phyloP scores from a whole-genome alignment of 2,797 vertebrate genomes.

The Leptodactylus fallax region DNA sequence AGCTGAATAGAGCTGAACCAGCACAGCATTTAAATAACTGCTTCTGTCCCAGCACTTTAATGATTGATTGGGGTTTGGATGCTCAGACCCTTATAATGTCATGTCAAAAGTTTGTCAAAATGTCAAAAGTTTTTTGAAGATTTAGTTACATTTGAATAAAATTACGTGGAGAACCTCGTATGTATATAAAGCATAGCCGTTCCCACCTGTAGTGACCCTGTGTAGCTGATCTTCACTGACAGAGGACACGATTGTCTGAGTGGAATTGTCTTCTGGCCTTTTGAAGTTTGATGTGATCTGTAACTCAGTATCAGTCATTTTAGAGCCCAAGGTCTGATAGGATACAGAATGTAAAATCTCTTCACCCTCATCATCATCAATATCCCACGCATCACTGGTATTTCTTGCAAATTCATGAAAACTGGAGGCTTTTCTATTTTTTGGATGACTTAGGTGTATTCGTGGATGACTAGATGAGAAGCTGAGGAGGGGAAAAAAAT shows the following conservation, averaged over 20 bases:
- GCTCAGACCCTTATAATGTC: too few species aligned
- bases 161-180: background rate
- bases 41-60: too few species aligned
- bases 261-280: slow-evolving; percentile 72
- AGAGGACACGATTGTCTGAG: slow-evolving; percentile 89
- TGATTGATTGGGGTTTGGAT: too few species aligned
- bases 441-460: slow-evolving; percentile 80
- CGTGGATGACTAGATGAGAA: slow-evolving; percentile 90
- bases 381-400: slow-evolving; percentile 98
- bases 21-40: too few species aligned
- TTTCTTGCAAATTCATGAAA: slow-evolving; percentile 96
- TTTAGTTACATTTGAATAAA: too few species aligned
- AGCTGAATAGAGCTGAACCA: too few species aligned
- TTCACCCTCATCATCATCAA: slow-evolving; percentile 90
- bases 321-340: slow-evolving; percentile 80
- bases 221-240: slow-evolving; percentile 89
- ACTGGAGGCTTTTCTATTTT: slow-evolving; percentile 92
- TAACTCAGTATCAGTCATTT: slow-evolving; percentile 75
- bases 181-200: background rate
- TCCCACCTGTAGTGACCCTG: slow-evolving; percentile 73
- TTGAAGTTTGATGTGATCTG: slow-evolving; percentile 77
- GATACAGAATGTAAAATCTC: slow-evolving; percentile 81
- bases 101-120: too few species aligned
- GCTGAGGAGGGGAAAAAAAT: slow-evolving; percentile 71
- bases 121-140: too few species aligned